Evolutionary conservation across 2,888 invertebrate genomes (phyloP), one percentile per base, ranked within the genome.

Genomic region (Nymphalis c-album): DNA sequence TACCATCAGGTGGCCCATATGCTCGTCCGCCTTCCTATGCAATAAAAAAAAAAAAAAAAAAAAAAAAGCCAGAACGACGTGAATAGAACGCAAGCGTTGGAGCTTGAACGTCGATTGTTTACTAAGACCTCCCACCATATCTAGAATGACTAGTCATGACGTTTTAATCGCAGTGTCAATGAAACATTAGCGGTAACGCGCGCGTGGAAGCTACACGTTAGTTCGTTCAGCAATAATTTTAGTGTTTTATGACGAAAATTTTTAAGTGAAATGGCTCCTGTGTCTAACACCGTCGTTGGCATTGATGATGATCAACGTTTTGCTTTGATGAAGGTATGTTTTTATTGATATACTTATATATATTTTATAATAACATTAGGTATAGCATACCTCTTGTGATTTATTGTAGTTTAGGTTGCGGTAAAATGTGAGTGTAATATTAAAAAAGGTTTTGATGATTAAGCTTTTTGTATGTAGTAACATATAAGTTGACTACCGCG

Each of bases 261-360:
- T 63, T 55, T 60, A 26, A 64, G 64, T 68, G 70, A 68, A 53
- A 73, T 74, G 92, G 88, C 91, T 71, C 92, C 92, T 17, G 83
- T 90, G 47, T 84, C 92, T 10, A 87, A 86, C 72, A 77, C 79
- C 53, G 88, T 93, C 17, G 83, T 94, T 68, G 93, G 93, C 64
- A 91, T 96, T 71, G 95, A 95, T 62, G 96, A 96, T 84, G 95
- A 96, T 78, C 95, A 96, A 80, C 93, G 94, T 75, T 96, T 96
- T 80, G 94, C 95, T 18, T 88, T 96, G 71, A 96, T 96, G 95
- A 96, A 96, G 95, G 96, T 96, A 93, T 66, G 81, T 46, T 20
- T 53, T 68, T 45, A 35, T 62, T 60, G 2, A 51, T 46, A 22
- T 51, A 2, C 7, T 17, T 8, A 8, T 55, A n/a, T 55, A n/a